Percentiles rank a stretch among this genome's conserved stretches.
Evolutionary conservation across 2,113 vertebrate genomes (phyloP).

Genomic region (Isichthys henryi): DNA sequence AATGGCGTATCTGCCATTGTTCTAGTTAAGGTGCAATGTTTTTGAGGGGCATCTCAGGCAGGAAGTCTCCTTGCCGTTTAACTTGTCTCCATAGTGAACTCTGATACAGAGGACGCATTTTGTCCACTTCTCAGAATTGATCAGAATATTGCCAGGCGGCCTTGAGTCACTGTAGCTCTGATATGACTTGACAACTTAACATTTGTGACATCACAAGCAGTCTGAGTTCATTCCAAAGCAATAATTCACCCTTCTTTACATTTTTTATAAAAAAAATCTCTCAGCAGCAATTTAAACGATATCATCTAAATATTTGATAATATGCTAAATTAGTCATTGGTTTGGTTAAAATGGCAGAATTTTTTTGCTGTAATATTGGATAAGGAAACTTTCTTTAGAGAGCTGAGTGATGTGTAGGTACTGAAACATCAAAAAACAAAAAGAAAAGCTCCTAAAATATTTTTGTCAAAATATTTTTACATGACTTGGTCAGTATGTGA

Average conservation of each 20-base stretch:
- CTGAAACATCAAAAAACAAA: not conserved
- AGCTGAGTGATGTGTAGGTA: not conserved
- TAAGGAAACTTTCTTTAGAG: not conserved
- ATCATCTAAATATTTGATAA: not conserved
- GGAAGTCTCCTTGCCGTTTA: not conserved
- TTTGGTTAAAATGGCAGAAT: not conserved
- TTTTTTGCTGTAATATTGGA: not conserved
- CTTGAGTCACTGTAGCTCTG: too few relatives aligned
- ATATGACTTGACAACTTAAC: not conserved
- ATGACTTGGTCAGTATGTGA: not conserved
- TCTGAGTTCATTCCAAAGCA: not conserved
- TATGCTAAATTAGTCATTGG: not conserved
- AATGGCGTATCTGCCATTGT: constrained; percentile 18
- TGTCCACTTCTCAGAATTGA: constrained; percentile 34
- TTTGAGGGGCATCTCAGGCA: constrained; percentile 6
- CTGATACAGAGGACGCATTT: constrained; percentile 8
- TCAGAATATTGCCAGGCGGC: not conserved
- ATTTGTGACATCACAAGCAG: not conserved
- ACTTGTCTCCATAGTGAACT: constrained; percentile 17
- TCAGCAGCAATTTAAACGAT: not conserved
- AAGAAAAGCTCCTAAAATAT: not conserved
- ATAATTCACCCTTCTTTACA: not conserved
- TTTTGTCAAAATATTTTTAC: too few relatives aligned
- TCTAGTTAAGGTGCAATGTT: constrained; percentile 22
- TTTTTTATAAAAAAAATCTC: not conserved